Evolutionary conservation across 2,888 invertebrate species (phyloP).

Genomic region (Plemyria rubiginata): DNA sequence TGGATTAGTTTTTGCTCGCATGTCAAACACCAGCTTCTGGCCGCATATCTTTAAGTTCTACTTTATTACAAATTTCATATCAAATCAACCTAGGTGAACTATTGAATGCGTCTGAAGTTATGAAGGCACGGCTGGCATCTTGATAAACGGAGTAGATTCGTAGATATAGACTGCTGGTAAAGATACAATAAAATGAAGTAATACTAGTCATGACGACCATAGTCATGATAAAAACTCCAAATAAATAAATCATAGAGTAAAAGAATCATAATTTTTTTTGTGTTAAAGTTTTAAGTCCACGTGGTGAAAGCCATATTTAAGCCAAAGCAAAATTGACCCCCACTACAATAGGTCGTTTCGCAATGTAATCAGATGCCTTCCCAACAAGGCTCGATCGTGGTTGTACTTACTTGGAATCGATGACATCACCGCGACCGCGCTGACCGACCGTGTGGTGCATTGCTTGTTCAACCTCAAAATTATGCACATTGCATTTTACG

Average conservation of each 20-base stretch:
- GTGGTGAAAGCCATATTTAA: constrained; percentile 13
- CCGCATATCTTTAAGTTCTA: no score
- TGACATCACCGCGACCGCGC: constrained; percentile 24
- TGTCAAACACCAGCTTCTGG: no score
- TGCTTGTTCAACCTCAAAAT: constrained; percentile 13
- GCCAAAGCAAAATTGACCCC: constrained; percentile 13
- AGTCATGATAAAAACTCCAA: no score
- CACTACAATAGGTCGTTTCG: constrained; percentile 28
- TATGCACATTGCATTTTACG: constrained; percentile 1
- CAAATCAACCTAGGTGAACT: no score
- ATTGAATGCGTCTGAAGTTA: no score
- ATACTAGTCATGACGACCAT: no score
- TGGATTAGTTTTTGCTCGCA: no score
- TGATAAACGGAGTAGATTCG: no score
- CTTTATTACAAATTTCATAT: no score
- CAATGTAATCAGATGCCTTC: constrained; percentile 10
- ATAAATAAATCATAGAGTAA: background rate
- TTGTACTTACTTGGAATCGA: constrained; percentile 8
- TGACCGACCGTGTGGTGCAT: background rate
- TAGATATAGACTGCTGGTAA: no score
- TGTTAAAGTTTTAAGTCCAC: background rate
- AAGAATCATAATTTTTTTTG: background rate
- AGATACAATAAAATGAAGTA: no score
- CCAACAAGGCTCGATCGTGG: constrained; percentile 15
- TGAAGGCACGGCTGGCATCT: no score